A percentile compares a stretch with the other conserved stretches of the same genome.
These are phyloP conservation scores for Cosmia trapezina DNA, from an alignment of 2,888 invertebrate genomes.

Conservation along the genomic window DNA sequence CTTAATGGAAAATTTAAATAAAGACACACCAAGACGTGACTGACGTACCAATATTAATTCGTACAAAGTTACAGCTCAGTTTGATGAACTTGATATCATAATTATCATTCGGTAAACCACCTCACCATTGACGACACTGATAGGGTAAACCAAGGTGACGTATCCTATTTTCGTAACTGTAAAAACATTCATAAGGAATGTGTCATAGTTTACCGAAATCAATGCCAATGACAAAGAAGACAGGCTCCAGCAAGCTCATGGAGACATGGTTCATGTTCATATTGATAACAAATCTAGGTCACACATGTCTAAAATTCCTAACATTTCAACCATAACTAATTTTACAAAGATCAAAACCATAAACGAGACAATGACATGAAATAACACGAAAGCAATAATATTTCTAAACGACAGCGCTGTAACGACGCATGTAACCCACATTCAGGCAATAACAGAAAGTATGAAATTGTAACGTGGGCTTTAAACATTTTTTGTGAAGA, in stretches of 20 bases:
- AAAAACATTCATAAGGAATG: background rate
- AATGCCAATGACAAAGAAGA: background rate
- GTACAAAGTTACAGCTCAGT: background rate
- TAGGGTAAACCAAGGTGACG: background rate
- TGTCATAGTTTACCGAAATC: background rate
- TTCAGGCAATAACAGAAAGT: slow-evolving; percentile 60
- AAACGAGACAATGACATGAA: slow-evolving; percentile 58
- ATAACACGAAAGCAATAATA: slow-evolving; percentile 62
- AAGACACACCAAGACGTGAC: background rate
- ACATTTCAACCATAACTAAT: slow-evolving; percentile 17
- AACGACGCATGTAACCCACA: slow-evolving; percentile 63
- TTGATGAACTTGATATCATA: background rate
- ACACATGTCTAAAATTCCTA: background rate
- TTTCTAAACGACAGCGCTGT: slow-evolving; percentile 52
- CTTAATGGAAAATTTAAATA: slow-evolving; percentile 3
- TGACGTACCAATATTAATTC: background rate
- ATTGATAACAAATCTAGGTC: background rate
- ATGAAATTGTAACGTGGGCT: slow-evolving; percentile 59
- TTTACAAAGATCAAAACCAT: slow-evolving; percentile 50
- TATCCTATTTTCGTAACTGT: background rate
- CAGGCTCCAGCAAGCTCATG: background rate
- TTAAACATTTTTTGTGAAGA: slow-evolving; percentile 39
- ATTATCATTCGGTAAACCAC: background rate
- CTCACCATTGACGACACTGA: background rate
- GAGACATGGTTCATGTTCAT: background rate